Evolutionary conservation across 1,140 invertebrate species (phyloP).

Genomic region (Fopius arisanus): DNA sequence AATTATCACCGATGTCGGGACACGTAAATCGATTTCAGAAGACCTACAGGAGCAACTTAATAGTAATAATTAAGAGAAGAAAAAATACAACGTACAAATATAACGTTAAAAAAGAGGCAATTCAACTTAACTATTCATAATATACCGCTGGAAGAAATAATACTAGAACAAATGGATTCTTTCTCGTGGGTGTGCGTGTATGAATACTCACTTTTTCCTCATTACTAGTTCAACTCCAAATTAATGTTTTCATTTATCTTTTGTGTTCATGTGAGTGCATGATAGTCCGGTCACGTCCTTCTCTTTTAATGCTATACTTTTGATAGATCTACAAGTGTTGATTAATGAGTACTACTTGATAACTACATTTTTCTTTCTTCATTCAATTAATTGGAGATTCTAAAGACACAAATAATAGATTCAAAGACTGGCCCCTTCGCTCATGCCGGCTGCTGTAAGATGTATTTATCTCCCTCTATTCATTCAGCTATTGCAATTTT

Average conservation of each 20-base stretch:
- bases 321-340: background rate
- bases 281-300: background rate
- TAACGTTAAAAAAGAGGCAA: background rate
- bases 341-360: background rate
- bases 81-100: constrained; percentile 1
- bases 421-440: constrained; percentile 64
- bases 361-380: background rate
- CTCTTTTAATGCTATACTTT: background rate
- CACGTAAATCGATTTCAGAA: background rate
- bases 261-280: background rate
- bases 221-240: background rate
- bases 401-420: constrained; percentile 62
- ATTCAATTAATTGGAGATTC: constrained; percentile 49
- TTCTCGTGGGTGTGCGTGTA: background rate
- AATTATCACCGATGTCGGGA: background rate
- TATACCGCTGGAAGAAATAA: background rate
- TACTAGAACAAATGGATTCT: background rate
- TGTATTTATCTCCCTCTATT: constrained; percentile 8
- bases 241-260: background rate
- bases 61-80: background rate
- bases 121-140: background rate
- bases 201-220: background rate
- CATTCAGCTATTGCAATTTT: constrained; percentile 15
- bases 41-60: background rate
- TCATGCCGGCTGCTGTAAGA: constrained; percentile 56